A percentile compares a stretch with the other conserved stretches of the same genome.
phyloP scores from a whole-genome alignment of 2,797 vertebrate species.

The Sebastes kiyomatsui region DNA sequence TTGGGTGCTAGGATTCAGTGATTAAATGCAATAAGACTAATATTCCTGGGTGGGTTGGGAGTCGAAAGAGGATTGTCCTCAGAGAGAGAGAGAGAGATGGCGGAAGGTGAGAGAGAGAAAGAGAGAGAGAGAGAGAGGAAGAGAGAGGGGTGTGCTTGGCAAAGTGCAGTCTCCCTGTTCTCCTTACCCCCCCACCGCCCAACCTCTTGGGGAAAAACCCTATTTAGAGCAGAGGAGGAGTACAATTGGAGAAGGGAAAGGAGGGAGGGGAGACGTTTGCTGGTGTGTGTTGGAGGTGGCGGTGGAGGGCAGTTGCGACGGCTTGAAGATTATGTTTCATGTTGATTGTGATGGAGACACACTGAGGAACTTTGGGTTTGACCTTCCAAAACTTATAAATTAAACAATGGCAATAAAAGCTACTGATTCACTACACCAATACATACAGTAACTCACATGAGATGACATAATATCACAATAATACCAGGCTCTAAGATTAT shows the following conservation, averaged over 20 bases:
- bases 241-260: constrained; percentile 39
- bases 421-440: not conserved
- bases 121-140: constrained; percentile 32
- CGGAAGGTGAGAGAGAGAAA: constrained; percentile 53
- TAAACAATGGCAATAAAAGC: not conserved
- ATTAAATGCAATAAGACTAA: constrained; percentile 92
- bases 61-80: constrained; percentile 79
- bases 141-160: constrained; percentile 51
- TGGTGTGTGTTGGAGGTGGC: constrained; percentile 25
- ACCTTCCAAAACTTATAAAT: constrained; percentile 15
- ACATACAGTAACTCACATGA: not conserved
- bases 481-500: not conserved
- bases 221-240: constrained; percentile 68
- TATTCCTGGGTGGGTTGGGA: constrained; percentile 88
- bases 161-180: constrained; percentile 47
- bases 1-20: constrained; percentile 84
- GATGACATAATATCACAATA: not conserved
- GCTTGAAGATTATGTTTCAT: constrained; percentile 66
- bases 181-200: not conserved
- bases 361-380: constrained; percentile 39
- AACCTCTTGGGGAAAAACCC: constrained; percentile 62
- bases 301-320: constrained; percentile 10
- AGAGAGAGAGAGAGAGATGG: constrained; percentile 54
- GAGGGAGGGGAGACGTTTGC: constrained; percentile 26
- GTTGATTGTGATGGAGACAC: constrained; percentile 50